Base-by-base conservation (phyloP, 2,888 invertebrate species). In the Halictus ligatus region DNA sequence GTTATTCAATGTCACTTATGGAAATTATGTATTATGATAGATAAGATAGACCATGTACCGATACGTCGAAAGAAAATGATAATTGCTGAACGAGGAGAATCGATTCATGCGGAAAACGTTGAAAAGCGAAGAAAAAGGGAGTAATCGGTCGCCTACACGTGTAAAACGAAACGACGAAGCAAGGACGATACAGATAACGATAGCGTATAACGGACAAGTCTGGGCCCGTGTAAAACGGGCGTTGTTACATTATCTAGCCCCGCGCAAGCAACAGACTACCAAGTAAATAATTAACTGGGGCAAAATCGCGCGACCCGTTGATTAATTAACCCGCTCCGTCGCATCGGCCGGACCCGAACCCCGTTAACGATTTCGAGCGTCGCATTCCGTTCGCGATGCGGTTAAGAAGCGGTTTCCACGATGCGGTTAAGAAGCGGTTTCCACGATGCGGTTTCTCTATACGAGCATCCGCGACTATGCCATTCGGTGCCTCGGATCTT, bases 251-350 rank as follows among this genome's bases (percentile, higher is more conserved):
- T 35, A 67, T 35, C 67, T 29, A 18, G 35, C 67, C 1, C 35
- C 35, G 35, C 18, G 67, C 18, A 67, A 67, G 67, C 35, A 35
- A 67, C 67, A 67, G 35, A 67, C 35, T 67, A 35, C 67, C 54
- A 15, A 43, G 75, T 35, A 67, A 67, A 67, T 67, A 35, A 67
- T 67, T 67, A 67, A 67, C 67, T 35, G 29, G 67, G 67, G 35
- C 8, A 67, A 67, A 67, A 67, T 67, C 67, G 67, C 35, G 67
- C 67, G 21, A 67, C 13, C 18, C 35, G 35, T 67, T 67, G 67
- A 67, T 67, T 67, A 67, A 67, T 67, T 67, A 67, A 35, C 67
- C 67, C 67, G 67, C 18, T 64, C 25, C 13, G 60, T 60, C 60
- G 60, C 58, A 25, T 54, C 54, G 21, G 3, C 35, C 35, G 35